These are phyloP conservation scores for Anguilla megastoma DNA, from an alignment of 2,797 vertebrate species.

Conservation along the genomic window DNA sequence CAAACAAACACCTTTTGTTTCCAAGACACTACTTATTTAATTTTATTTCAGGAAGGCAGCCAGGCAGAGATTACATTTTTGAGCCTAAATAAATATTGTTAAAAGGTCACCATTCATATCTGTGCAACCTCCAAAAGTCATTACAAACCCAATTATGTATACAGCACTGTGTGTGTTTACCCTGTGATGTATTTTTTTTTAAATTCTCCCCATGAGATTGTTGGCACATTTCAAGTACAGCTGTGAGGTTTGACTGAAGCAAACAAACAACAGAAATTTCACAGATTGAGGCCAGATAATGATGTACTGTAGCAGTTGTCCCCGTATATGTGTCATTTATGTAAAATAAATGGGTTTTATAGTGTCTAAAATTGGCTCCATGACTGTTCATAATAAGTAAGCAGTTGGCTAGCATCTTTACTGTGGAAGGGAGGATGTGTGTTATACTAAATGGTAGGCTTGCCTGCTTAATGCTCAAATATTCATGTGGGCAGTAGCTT, in stretches of 20 bases:
- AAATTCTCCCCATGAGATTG: constrained; percentile 47
- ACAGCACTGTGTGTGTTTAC: constrained; percentile 62
- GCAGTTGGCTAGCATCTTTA: not conserved
- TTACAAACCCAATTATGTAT: constrained; percentile 67
- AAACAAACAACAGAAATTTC: constrained; percentile 9
- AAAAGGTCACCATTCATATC: constrained; percentile 77
- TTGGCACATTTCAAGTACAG: constrained; percentile 56
- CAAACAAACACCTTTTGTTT: constrained; percentile 56
- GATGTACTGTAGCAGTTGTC: not conserved
- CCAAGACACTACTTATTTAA: constrained; percentile 50
- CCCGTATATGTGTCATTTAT: not conserved
- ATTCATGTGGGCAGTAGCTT: not conserved
- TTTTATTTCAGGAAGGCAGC: constrained; percentile 63
- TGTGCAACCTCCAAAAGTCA: constrained; percentile 75
- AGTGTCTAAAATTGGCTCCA: not conserved
- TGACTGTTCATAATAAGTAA: not conserved
- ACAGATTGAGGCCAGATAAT: not conserved
- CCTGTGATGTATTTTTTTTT: constrained; percentile 48
- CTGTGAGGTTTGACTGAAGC: constrained; percentile 8
- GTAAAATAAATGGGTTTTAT: not conserved
- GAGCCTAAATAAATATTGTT: constrained; percentile 72
- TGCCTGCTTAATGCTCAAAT: not conserved
- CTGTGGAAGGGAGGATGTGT: not conserved
- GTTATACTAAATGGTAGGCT: not conserved
- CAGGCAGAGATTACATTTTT: constrained; percentile 68